These are phyloP conservation scores for Callithrix jacchus DNA, from an alignment of 2,113 vertebrate genomes.

Conservation along the genomic window DNA sequence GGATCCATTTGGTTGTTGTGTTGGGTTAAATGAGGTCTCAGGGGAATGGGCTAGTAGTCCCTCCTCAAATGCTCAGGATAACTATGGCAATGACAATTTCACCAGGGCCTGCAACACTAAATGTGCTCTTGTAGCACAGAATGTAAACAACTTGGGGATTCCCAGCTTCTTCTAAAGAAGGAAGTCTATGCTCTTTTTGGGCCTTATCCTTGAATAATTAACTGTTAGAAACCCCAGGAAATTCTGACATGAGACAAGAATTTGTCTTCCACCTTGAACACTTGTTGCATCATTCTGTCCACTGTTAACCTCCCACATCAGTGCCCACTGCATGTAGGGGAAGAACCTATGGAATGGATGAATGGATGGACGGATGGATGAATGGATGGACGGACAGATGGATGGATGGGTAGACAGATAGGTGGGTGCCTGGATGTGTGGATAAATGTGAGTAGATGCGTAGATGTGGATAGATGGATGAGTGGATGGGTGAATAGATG, in stretches of 20 bases:
- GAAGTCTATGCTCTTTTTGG: neutral
- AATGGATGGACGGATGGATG: neutral
- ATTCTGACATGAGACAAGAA: neutral
- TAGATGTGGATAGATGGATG: neutral
- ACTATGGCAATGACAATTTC: neutral
- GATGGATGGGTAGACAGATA: neutral
- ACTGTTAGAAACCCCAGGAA: neutral
- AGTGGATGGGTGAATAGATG: neutral
- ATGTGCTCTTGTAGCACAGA: neutral
- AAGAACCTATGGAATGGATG: neutral
- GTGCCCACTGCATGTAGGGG: neutral
- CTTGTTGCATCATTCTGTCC: neutral
- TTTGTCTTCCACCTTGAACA: neutral
- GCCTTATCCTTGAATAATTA: neutral
- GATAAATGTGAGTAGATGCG: neutral
- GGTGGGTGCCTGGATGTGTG: accelerated
- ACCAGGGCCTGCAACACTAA: neutral
- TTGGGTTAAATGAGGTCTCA: neutral
- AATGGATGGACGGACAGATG: too few relatives aligned
- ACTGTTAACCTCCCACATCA: neutral
- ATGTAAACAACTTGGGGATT: neutral
- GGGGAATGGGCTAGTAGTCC: neutral
- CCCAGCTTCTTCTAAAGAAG: neutral
- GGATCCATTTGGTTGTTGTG: too few relatives aligned
- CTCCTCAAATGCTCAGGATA: neutral